A percentile compares a stretch with the other conserved stretches of the same genome.
Evolutionary conservation across 2,888 invertebrate species (phyloP).

Genomic region (Xestobium rufovillosum): DNA sequence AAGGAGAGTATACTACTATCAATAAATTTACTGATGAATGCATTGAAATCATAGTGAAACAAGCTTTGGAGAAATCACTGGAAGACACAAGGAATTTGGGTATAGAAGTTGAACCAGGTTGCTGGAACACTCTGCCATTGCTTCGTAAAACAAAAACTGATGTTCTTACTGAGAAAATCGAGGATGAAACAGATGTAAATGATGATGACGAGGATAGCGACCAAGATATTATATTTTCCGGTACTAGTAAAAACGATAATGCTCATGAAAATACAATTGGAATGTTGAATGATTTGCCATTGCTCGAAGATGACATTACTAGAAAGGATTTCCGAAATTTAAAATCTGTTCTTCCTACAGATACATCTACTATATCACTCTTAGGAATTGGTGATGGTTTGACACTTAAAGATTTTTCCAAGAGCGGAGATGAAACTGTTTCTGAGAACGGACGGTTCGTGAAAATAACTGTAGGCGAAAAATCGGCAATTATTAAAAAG

Average conservation of each 20-base stretch:
- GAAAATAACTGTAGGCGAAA: no score
- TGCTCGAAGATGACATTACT: no score
- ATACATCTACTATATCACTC: conserved; percentile 15
- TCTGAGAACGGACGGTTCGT: no score
- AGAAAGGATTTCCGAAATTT: conserved; percentile 7
- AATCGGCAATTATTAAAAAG: no score
- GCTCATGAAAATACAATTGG: background rate
- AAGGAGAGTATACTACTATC: background rate
- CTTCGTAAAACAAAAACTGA: conserved; percentile 5
- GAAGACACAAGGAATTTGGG: background rate
- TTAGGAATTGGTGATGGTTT: no score
- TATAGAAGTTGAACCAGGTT: background rate
- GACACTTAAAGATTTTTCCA: no score
- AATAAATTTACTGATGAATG: conserved; percentile 1
- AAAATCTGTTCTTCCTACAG: conserved; percentile 5
- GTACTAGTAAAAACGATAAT: background rate
- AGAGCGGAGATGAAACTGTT: no score
- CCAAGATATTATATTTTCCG: background rate
- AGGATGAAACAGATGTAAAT: background rate
- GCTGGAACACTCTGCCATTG: background rate
- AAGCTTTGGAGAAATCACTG: conserved; percentile 1
- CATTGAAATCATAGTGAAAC: no score
- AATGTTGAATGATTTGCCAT: conserved; percentile 8
- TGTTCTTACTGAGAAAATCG: conserved; percentile 2
- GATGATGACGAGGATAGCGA: background rate